phyloP scores from a whole-genome alignment of 2,888 invertebrate genomes.

The Lordiphosa fenestrarum region DNA sequence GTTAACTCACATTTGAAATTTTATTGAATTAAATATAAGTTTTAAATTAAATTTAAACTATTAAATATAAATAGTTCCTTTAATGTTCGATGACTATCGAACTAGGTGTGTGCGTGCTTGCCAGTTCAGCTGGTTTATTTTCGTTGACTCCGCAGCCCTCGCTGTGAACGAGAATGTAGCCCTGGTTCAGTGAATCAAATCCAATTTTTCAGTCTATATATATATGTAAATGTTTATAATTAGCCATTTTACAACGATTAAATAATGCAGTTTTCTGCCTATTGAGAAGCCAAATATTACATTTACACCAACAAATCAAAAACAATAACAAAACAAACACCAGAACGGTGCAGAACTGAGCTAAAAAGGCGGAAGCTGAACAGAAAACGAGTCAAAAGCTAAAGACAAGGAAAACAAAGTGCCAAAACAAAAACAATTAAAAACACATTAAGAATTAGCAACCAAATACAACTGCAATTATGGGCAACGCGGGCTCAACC shows the following conservation, averaged over 20 bases:
- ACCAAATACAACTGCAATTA: conserved; percentile 42
- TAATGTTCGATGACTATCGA: too few species aligned
- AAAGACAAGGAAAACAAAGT: conserved; percentile 49
- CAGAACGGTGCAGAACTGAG: conserved; percentile 5
- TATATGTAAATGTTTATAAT: conserved; percentile 54
- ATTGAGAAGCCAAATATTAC: conserved; percentile 45
- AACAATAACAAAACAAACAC: conserved; percentile 21
- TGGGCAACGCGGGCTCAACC: conserved; percentile 79
- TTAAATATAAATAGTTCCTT: too few species aligned
- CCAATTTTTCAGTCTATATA: conserved; percentile 18
- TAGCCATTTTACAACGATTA: conserved; percentile 67
- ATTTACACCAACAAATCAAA: background rate
- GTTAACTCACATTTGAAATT: too few species aligned
- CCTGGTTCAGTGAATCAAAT: conserved; percentile 6
- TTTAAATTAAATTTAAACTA: too few species aligned
- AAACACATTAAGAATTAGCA: conserved; percentile 34
- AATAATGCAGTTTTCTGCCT: conserved; percentile 52
- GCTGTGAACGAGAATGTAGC: background rate
- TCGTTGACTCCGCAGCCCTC: background rate
- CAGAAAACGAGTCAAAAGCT: conserved; percentile 6
- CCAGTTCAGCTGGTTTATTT: background rate
- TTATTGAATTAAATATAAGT: too few species aligned
- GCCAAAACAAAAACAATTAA: conserved; percentile 49
- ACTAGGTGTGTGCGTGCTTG: too few species aligned
- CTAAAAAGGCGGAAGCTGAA: conserved; percentile 31